Base-by-base conservation (phyloP, 1,140 invertebrate genomes). In the Drosophila sulfurigaster region DNA sequence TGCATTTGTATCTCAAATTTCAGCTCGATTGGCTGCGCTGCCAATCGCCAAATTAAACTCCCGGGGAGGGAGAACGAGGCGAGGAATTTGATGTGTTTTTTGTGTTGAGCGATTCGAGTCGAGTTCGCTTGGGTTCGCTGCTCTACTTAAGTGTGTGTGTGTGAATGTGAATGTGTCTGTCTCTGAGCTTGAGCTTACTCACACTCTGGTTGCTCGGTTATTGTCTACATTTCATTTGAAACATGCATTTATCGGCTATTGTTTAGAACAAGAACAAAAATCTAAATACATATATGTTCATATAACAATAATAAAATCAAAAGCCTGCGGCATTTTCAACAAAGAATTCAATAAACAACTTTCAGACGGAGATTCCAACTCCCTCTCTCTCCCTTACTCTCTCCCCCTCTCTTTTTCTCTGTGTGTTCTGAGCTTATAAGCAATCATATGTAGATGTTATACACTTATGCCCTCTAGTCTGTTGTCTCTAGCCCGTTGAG, bases 331-430 rank as follows among this genome's bases (percentile, higher is more conserved):
- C 54, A 32, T 35, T 32, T 49, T 72, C 52, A 54, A 64, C 49
- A 66, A 20, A 20, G 43, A 72, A 66, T 72, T 72, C 69, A 67
- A 73, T 73, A 73, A 67, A 73, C 70, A 73, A 67, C 11, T 32
- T 43, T 11, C 54, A 45, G 60, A 41, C 56, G n/a, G 16, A 1
- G 30, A 16, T 3, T 38, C 3, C 41, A n/a, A 3, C 5, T 43
- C 6, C 3, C 16, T 4, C 16, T 43, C 7, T 58, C 4, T 25
- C 3, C 20, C 20, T 25, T 3, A 25, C 20, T 25, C 20, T 20
- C 3, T 25, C 16, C 1, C 20, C 3, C 3, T 25, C 20, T 25
- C 20, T 25, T 25, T 25, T 25, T 25, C 20, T 25, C 3, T 25
- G 20, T 25, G 45, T 59, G 30, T 63, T 20, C 5, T 54, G 16